These are phyloP conservation scores for Clivina fossor DNA, from an alignment of 2,888 invertebrate genomes.

Conservation along the genomic window DNA sequence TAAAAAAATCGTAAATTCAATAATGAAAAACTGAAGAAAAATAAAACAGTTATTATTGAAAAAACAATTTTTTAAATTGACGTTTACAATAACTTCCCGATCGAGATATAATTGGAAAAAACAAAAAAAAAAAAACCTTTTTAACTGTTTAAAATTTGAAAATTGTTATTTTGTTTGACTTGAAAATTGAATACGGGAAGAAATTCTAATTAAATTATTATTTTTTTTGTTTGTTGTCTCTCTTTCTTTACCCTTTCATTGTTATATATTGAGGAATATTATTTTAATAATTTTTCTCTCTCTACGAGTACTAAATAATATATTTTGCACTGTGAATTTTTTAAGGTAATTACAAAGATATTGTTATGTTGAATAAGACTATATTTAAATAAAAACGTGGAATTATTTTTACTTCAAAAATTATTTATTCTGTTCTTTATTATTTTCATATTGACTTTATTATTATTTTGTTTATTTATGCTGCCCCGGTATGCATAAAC, in stretches of 20 bases:
- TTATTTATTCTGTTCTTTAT: slow-evolving; percentile 12
- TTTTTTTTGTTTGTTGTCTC: slow-evolving; percentile 6
- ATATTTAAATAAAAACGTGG: slow-evolving; percentile 31
- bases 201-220: neutral
- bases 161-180: neutral
- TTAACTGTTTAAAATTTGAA: neutral
- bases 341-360: slow-evolving; percentile 31
- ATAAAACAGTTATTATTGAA: slow-evolving; percentile 20
- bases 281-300: slow-evolving; percentile 20
- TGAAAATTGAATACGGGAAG: too few species aligned
- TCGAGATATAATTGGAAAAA: too few species aligned
- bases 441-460: too few species aligned
- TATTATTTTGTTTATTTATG: too few species aligned
- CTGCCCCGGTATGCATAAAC: too few species aligned
- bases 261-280: slow-evolving; percentile 16
- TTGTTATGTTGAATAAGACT: slow-evolving; percentile 34
- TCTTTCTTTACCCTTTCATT: slow-evolving; percentile 3
- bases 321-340: slow-evolving; percentile 30
- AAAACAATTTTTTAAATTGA: neutral
- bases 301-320: slow-evolving; percentile 15
- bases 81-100: neutral
- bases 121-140: neutral
- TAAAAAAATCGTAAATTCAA: slow-evolving; percentile 25
- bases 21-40: slow-evolving; percentile 12
- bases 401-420: slow-evolving; percentile 31